Evolutionary conservation across 64 coral and sea anemone species (phyloP), one percentile per base, ranked within the genome.

Genomic region (Actinia equina): DNA sequence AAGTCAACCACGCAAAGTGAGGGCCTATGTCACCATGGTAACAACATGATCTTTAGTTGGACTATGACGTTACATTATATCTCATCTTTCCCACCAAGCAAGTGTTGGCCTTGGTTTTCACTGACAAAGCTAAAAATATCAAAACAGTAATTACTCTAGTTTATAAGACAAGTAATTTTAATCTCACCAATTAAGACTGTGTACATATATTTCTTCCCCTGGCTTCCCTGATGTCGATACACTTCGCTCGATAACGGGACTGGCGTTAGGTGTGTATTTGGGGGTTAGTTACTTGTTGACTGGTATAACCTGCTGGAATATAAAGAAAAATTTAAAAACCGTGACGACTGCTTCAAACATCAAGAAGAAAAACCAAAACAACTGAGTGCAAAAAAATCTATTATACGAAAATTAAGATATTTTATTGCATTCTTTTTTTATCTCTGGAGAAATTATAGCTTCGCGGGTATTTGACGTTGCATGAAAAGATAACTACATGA

Each of bases 41-140:
- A 81, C 78, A 52, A 19, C 15, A 17, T 81, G 78, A 81, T 81
- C 78, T 81, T 81, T 49, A 30, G 69, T 74, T 74, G 12, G 69
- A 74, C 78, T 43, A 81, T 81, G 78, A 81, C 78, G 49, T 81
- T 52, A 81, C 78, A 74, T 81, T 49, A 46, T 81, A 30, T 18
- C n/a, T 74, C 69, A 69, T 69, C 63, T 69, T 69, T 69, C 22
- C 8, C 8, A 74, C 69, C 69, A 74, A 74, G 25, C 23, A 26
- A 30, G 10, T 12, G 37, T 74, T 74, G 69, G 69, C 7, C 25
- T 18, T 14, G 26, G 22, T 9, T 4, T 26, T 3, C 69, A 74
- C 10, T 41, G 23, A 15, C 8, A 30, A 41, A 27, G 10, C 22
- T n/a, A 65, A 19, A 22, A 27, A 65, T 37, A 37, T 37, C 30